Conservation (phyloP, 2,888 invertebrate genomes). For the Buathra laborator region DNA sequence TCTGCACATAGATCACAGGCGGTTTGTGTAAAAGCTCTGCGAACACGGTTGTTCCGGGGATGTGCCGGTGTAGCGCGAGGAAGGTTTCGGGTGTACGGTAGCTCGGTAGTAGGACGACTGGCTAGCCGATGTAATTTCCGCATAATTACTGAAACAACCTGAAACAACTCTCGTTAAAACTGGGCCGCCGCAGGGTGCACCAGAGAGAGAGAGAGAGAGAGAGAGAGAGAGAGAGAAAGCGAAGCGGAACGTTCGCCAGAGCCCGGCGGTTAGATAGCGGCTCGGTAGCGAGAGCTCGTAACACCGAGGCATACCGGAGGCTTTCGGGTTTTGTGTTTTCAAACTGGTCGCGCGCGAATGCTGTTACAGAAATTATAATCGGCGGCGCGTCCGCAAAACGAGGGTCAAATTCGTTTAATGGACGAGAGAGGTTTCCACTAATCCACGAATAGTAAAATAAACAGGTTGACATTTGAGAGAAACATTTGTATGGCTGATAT, state of each 20-base stretch:
- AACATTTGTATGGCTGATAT: neutral
- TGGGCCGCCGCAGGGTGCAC: constrained; percentile 70
- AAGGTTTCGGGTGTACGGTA: constrained; percentile 26
- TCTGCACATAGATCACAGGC: constrained; percentile 10
- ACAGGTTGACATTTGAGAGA: neutral
- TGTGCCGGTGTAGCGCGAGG: neutral
- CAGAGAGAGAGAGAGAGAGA: constrained; percentile 25
- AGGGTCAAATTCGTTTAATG: constrained; percentile 52
- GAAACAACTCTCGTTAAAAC: constrained; percentile 83
- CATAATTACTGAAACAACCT: constrained; percentile 82
- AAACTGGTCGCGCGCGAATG: constrained; percentile 40
- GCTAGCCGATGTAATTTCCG: constrained; percentile 80
- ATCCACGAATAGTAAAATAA: neutral
- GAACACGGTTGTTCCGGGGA: constrained; percentile 37
- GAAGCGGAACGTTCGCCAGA: constrained; percentile 54
- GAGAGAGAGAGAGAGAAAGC: constrained; percentile 1
- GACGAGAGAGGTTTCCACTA: constrained; percentile 7
- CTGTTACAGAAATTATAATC: constrained; percentile 58
- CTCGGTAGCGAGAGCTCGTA: constrained; percentile 46
- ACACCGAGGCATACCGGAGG: constrained; percentile 37
- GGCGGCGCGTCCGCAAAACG: constrained; percentile 33
- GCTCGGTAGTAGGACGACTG: constrained; percentile 58
- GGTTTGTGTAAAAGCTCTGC: constrained; percentile 52
- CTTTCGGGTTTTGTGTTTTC: constrained; percentile 35
- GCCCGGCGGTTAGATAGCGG: constrained; percentile 47